A percentile compares a stretch with the other conserved stretches of the same genome.
Evolutionary conservation across 1,140 invertebrate species (phyloP).

Genomic region (Hermetia illucens): DNA sequence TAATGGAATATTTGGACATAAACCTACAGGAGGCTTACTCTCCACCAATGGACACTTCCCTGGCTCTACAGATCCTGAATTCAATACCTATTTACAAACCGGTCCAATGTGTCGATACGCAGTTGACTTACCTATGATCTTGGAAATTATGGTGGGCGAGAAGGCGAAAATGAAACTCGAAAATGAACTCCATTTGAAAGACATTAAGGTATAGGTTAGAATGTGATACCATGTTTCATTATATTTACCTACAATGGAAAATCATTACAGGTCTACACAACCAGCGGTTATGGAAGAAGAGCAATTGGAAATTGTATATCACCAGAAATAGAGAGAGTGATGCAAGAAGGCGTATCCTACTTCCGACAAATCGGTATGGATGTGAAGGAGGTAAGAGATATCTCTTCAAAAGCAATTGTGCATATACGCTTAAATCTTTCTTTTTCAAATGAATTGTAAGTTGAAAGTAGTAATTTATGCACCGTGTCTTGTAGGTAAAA

Average conservation of each 20-base stretch:
- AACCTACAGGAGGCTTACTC: conserved; percentile 50
- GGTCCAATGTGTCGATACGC: conserved; percentile 72
- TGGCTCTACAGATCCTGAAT: conserved; percentile 30
- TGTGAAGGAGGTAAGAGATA: no score
- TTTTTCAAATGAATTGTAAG: conserved; percentile 32
- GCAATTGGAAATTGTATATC: no score
- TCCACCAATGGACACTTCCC: conserved; percentile 44
- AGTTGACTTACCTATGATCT: conserved; percentile 53
- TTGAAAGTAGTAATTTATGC: conserved; percentile 34
- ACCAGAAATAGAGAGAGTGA: no score
- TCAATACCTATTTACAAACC: conserved; percentile 36
- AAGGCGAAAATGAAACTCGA: conserved; percentile 29
- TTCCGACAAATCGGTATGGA: no score
- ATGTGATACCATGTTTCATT: conserved; percentile 4
- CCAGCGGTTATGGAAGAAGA: no score
- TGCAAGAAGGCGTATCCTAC: no score
- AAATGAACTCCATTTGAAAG: conserved; percentile 38
- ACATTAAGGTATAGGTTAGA: conserved; percentile 34
- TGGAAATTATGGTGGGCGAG: conserved; percentile 41
- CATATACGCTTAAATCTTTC: no score
- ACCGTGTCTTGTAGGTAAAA: conserved; percentile 20
- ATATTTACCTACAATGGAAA: no score
- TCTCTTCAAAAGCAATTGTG: no score
- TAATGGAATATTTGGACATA: conserved; percentile 79
- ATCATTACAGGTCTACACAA: no score